Evolutionary conservation across 2,113 vertebrate genomes (phyloP).

Genomic region (Aegotheles bennettii): DNA sequence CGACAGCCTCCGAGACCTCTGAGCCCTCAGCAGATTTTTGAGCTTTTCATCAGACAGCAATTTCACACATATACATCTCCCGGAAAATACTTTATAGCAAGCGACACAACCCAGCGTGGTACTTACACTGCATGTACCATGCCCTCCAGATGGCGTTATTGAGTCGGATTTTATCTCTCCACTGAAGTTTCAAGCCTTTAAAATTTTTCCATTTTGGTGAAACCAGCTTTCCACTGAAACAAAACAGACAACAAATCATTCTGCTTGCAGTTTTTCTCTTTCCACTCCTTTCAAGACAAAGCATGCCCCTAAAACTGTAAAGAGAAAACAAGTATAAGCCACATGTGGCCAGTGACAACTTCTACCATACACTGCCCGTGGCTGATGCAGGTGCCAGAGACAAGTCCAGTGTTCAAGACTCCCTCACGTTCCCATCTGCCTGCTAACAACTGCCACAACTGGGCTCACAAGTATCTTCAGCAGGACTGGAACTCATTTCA

Average conservation of each 20-base stretch:
- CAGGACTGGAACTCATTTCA: neutral
- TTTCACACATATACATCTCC: fast-evolving
- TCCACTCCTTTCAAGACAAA: neutral
- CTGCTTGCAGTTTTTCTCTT: neutral
- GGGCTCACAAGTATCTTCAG: neutral
- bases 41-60: neutral
- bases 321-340: neutral
- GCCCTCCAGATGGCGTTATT: constrained; percentile 99
- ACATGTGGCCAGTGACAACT: neutral
- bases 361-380: fast-evolving
- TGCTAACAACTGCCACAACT: neutral
- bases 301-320: neutral
- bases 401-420: neutral
- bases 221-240: constrained; percentile 91
- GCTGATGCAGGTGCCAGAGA: neutral
- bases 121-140: constrained; percentile 99
- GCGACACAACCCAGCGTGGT: fast-evolving
- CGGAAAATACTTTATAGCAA: neutral
- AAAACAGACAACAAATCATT: neutral
- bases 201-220: constrained; percentile 99
- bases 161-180: constrained; percentile 98
- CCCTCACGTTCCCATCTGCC: neutral
- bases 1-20: neutral
- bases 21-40: neutral
- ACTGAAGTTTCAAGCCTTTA: constrained; percentile 94